A percentile compares a stretch with the other conserved stretches of the same genome.
phyloP scores from a whole-genome alignment of 2,888 invertebrate species.

The Pogonocherus hispidulus region DNA sequence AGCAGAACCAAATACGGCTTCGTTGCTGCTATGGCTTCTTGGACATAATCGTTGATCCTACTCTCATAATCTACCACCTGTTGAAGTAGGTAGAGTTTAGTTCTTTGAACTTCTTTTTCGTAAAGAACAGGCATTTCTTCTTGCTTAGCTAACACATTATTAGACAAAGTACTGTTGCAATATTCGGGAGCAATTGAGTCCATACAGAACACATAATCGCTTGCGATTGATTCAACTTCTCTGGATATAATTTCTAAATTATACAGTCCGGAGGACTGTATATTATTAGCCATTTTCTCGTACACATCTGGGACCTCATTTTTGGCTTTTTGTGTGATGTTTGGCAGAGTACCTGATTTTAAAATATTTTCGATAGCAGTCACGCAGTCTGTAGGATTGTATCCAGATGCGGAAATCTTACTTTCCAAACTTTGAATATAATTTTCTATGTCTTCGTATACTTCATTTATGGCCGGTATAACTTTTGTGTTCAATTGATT shows the following conservation, averaged over 20 bases:
- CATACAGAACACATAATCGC: neutral
- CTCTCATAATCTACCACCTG: neutral
- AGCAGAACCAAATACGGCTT: conserved; percentile 12
- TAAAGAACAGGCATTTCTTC: conserved; percentile 4
- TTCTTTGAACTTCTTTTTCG: conserved; percentile 1
- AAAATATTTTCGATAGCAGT: neutral
- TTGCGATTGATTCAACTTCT: neutral
- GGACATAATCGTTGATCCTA: conserved; percentile 7
- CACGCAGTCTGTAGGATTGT: neutral
- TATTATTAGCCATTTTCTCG: neutral
- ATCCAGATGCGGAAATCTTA: neutral
- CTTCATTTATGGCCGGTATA: neutral
- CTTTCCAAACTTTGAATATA: neutral
- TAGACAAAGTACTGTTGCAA: neutral
- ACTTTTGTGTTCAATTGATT: neutral
- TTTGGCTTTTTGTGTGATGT: conserved; percentile 9
- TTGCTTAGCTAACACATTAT: neutral
- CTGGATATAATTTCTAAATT: neutral
- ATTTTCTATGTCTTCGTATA: neutral
- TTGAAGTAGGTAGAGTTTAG: neutral
- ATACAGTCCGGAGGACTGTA: neutral
- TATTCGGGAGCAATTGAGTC: neutral
- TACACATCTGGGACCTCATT: neutral
- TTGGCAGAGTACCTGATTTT: neutral
- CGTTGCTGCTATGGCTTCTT: neutral